Percentiles rank a stretch among this genome's conserved stretches.
Conservation (phyloP, 2,888 invertebrate genomes). For the Chironomus tentans region DNA sequence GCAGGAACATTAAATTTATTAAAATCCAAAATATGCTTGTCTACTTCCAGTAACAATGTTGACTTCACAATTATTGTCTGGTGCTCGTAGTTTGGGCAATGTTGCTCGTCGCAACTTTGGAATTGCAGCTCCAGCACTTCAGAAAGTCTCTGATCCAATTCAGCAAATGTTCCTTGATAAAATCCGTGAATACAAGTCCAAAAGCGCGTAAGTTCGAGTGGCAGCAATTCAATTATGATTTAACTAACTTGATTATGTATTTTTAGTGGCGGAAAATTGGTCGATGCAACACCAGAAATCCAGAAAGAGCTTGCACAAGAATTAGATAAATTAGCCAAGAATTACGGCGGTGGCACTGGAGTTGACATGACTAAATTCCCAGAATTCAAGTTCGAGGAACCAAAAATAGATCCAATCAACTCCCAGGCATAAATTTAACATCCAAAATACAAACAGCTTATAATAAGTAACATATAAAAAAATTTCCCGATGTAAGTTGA, state of each 20-base stretch:
- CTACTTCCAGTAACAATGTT: conserved; percentile 42
- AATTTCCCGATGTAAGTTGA: background rate
- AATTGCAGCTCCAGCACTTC: conserved; percentile 55
- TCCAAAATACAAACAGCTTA: background rate
- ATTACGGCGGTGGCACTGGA: conserved; percentile 64
- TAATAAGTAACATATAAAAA: background rate
- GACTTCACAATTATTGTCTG: conserved; percentile 45
- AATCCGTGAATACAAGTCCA: conserved; percentile 78
- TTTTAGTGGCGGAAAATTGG: conserved; percentile 69
- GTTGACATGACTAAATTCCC: conserved; percentile 87
- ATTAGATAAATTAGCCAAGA: conserved; percentile 68
- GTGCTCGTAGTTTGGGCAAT: conserved; percentile 45
- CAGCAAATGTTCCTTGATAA: conserved; percentile 90
- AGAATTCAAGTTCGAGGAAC: conserved; percentile 68
- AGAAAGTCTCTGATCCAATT: conserved; percentile 77
- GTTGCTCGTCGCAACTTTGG: conserved; percentile 62
- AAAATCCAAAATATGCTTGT: background rate
- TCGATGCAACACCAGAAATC: conserved; percentile 69
- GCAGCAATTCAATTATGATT: background rate
- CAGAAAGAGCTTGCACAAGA: conserved; percentile 67
- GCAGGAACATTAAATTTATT: background rate
- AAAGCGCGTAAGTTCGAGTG: conserved; percentile 62
- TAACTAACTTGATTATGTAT: background rate
- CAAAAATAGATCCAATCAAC: conserved; percentile 58
- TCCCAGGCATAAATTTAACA: conserved; percentile 28